phyloP scores from a whole-genome alignment of 2,113 vertebrate genomes.

The Prunella fulvescens region DNA sequence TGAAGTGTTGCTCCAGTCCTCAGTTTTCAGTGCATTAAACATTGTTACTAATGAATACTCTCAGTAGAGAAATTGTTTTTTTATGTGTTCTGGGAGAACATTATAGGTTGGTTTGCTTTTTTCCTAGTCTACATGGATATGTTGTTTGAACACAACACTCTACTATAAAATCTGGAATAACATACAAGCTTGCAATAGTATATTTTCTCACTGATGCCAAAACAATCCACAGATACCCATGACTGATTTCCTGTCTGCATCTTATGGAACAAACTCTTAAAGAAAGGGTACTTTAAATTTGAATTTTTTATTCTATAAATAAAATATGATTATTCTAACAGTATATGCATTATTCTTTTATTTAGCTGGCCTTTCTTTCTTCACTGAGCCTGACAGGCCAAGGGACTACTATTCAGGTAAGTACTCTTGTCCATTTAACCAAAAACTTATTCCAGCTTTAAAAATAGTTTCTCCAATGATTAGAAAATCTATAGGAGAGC shows the following conservation, averaged over 20 bases:
- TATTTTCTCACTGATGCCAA: not conserved
- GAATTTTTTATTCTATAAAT: not conserved
- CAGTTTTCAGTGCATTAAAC: not conserved
- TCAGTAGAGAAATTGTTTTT: not conserved
- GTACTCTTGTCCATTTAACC: not conserved
- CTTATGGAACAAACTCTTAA: not conserved
- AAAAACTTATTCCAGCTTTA: not conserved
- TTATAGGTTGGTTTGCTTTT: not conserved
- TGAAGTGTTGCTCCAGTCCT: not conserved
- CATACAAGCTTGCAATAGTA: not conserved
- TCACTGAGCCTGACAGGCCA: conserved; percentile 1
- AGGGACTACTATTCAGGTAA: conserved; percentile 70
- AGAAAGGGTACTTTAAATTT: not conserved
- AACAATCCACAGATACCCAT: not conserved
- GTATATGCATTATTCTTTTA: not conserved
- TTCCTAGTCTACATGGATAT: not conserved
- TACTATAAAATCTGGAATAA: not conserved
- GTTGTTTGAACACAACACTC: not conserved
- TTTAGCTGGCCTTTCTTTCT: conserved; percentile 63
- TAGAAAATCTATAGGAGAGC: not conserved
- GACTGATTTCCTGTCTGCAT: not conserved
- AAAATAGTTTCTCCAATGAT: not conserved
- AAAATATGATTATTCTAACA: not conserved
- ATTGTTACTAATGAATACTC: not conserved
- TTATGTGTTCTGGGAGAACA: not conserved